These are phyloP conservation scores for Ganaspis sp. DNA, from an alignment of 1,140 invertebrate genomes.

Conservation along the genomic window DNA sequence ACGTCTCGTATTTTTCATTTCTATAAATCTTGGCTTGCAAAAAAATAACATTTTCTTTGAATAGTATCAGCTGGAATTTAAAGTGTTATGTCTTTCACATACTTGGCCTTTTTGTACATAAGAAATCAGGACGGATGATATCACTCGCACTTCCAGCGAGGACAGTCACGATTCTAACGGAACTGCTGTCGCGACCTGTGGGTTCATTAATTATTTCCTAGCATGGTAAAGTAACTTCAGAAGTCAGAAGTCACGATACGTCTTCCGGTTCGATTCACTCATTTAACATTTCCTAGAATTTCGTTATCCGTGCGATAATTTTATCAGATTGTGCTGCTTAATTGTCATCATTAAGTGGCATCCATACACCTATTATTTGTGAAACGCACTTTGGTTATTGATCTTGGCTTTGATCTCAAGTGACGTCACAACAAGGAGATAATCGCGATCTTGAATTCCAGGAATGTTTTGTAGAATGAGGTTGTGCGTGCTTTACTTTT, in stretches of 20 bases:
- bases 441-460: slow-evolving; percentile 24
- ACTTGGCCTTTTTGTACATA: slow-evolving; percentile 15
- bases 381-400: slow-evolving; percentile 13
- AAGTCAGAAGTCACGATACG: slow-evolving; percentile 18
- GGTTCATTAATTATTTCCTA: slow-evolving; percentile 28
- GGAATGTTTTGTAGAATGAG: slow-evolving; percentile 11
- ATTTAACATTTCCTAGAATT: neutral
- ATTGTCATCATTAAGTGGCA: neutral
- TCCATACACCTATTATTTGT: neutral
- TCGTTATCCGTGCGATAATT: neutral
- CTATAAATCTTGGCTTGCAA: neutral
- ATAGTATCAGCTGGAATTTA: neutral
- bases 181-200: slow-evolving; percentile 11
- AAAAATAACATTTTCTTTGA: neutral
- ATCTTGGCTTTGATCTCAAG: slow-evolving; percentile 18
- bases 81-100: slow-evolving; percentile 3
- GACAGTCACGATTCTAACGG: slow-evolving; percentile 24
- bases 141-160: slow-evolving; percentile 24
- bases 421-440: slow-evolving; percentile 11
- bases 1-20: neutral
- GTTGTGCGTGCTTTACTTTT: slow-evolving; percentile 18
- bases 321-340: neutral
- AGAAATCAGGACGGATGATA: slow-evolving; percentile 19
- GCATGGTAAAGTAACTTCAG: neutral
- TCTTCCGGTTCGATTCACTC: neutral